Evolutionary conservation across 2,888 invertebrate genomes (phyloP).

Genomic region (Brachypterus glaber): DNA sequence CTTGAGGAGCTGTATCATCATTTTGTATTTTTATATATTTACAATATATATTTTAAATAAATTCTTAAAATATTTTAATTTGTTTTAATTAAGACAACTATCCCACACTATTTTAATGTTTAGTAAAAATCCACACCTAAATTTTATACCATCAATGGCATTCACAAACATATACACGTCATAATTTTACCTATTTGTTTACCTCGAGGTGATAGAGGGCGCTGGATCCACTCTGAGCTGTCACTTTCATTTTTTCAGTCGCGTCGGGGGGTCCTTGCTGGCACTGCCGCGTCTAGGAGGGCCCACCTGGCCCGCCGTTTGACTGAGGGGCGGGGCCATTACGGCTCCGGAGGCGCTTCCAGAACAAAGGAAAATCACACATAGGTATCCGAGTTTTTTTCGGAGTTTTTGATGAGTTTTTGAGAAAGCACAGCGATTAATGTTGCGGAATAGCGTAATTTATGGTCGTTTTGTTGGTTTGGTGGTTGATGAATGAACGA

Average conservation of each 20-base stretch:
- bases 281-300: conserved; percentile 51
- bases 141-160: too few species aligned
- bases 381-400: conserved; percentile 37
- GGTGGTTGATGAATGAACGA: conserved; percentile 7
- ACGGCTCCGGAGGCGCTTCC: conserved; percentile 44
- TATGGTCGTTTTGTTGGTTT: conserved; percentile 7
- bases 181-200: too few species aligned
- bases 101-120: too few species aligned
- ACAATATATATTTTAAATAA: too few species aligned
- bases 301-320: conserved; percentile 42
- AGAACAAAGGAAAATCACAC: conserved; percentile 41
- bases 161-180: too few species aligned
- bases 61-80: too few species aligned
- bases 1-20: too few species aligned
- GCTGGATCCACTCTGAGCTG: too few species aligned
- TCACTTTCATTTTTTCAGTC: conserved; percentile 39
- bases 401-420: conserved; percentile 5
- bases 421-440: background rate
- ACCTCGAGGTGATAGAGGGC: too few species aligned
- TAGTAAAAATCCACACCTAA: too few species aligned
- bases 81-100: too few species aligned
- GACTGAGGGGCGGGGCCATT: conserved; percentile 48
- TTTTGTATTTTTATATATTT: too few species aligned
- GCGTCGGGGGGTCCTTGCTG: conserved; percentile 36
- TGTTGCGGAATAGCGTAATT: background rate